Conservation (phyloP, 2,113 vertebrate genomes). For the Glaucomys volans region DNA sequence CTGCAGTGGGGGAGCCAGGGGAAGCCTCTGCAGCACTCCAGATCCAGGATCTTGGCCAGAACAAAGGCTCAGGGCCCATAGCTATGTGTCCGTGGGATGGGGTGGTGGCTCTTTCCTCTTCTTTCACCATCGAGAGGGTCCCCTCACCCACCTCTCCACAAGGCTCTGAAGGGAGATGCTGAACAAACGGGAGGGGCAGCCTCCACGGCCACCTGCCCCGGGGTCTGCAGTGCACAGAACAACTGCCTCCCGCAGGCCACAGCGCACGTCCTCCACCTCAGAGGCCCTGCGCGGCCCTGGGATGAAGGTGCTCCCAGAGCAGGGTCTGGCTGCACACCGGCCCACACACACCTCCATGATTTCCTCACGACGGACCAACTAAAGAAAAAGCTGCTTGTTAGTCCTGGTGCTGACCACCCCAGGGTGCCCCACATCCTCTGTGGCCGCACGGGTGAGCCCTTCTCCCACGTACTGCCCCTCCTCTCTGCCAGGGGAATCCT, state of each 20-base stretch:
- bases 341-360: neutral
- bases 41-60: neutral
- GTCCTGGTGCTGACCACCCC: no score
- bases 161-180: neutral
- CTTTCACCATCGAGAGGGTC: accelerated
- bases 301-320: neutral
- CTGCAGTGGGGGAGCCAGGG: neutral
- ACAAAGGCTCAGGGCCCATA: neutral
- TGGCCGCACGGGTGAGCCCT: accelerated
- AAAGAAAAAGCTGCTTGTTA: neutral
- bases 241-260: neutral
- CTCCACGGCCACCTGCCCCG: accelerated
- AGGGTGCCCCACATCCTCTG: neutral
- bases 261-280: no score
- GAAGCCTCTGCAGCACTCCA: no score
- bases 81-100: accelerated
- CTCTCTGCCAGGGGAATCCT: neutral
- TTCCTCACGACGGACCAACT: no score
- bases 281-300: neutral
- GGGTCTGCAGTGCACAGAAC: neutral
- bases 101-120: neutral
- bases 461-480: neutral
- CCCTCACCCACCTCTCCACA: neutral
- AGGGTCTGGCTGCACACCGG: neutral
- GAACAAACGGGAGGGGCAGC: neutral